phyloP scores from a whole-genome alignment of 1,140 invertebrate genomes.

The Drosophila gunungcola region DNA sequence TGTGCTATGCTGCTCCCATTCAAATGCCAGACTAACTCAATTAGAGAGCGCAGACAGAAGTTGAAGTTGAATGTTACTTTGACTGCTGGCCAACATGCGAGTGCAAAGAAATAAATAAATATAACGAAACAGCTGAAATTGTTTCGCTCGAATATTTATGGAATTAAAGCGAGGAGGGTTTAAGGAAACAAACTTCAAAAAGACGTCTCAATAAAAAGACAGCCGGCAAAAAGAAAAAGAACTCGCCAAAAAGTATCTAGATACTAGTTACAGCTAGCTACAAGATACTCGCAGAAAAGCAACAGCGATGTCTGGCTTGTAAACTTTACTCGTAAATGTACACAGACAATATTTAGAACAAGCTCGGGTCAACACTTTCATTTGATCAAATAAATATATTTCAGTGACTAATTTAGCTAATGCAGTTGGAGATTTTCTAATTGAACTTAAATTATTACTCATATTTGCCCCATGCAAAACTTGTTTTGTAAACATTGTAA shows the following conservation, averaged over 20 bases:
- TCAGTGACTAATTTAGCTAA: no score
- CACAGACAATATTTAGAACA: slow-evolving; percentile 17
- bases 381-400: background rate
- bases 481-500: no score
- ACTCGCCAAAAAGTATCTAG: slow-evolving; percentile 35
- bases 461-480: no score
- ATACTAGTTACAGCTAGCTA: slow-evolving; percentile 32
- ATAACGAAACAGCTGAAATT: slow-evolving; percentile 25
- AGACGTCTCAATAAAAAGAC: slow-evolving; percentile 23
- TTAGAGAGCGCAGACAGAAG: slow-evolving; percentile 55
- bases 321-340: slow-evolving; percentile 63
- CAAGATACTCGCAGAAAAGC: slow-evolving; percentile 31
- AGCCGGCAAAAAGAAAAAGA: slow-evolving; percentile 10
- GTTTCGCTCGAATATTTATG: slow-evolving; percentile 29
- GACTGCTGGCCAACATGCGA: slow-evolving; percentile 56
- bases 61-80: slow-evolving; percentile 53
- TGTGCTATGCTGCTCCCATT: slow-evolving; percentile 41
- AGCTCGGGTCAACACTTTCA: background rate
- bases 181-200: slow-evolving; percentile 5
- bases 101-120: slow-evolving; percentile 41
- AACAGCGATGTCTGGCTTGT: slow-evolving; percentile 43
- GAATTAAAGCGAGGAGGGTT: slow-evolving; percentile 21
- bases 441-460: no score
- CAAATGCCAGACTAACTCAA: slow-evolving; percentile 58
- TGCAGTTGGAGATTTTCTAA: no score